phyloP scores from a whole-genome alignment of 2,113 vertebrate species.

The Onychorhynchus coronatus region DNA sequence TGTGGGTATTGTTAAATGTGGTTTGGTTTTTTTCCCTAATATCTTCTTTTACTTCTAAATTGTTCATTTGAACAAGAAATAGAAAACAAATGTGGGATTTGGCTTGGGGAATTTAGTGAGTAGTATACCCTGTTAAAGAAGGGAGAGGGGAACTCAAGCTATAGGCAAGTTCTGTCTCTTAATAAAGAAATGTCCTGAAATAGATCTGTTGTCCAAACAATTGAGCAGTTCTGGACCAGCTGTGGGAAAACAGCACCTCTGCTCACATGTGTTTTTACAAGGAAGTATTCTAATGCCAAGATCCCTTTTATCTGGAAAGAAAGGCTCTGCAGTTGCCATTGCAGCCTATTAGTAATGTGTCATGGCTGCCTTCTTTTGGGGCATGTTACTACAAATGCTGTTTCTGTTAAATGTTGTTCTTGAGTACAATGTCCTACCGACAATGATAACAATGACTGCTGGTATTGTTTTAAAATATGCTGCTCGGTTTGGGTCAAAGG shows the following conservation, averaged over 20 bases:
- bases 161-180: background rate
- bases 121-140: background rate
- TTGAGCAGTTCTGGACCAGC: background rate
- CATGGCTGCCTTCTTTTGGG: background rate
- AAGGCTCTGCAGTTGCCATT: background rate
- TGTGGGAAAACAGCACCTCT: background rate
- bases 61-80: background rate
- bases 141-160: background rate
- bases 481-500: background rate
- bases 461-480: background rate
- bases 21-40: background rate
- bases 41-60: background rate
- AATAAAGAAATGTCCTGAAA: background rate
- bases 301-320: background rate
- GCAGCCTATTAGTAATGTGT: background rate
- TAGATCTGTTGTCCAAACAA: background rate
- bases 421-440: background rate
- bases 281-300: background rate
- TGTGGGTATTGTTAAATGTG: background rate
- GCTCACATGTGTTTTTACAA: background rate
- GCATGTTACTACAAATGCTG: background rate
- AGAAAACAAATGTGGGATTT: background rate
- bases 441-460: background rate
- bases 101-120: background rate
- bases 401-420: background rate